Evolutionary conservation across 1,140 invertebrate genomes (phyloP), one percentile per base, ranked within the genome.

Genomic region (Ectropis grisescens): DNA sequence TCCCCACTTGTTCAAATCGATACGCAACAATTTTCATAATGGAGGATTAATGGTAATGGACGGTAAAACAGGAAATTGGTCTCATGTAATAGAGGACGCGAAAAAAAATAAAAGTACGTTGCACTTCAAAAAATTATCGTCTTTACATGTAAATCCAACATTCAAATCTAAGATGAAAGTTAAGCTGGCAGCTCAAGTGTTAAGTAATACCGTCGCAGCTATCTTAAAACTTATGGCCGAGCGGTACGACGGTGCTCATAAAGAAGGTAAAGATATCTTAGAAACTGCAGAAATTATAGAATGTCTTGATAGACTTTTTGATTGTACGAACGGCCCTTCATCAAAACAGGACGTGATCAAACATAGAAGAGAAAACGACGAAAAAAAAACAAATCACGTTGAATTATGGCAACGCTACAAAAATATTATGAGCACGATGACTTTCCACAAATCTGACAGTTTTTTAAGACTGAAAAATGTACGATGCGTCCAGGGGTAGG

Each of bases 21-120:
- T 19, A 19, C 3, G 16, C 32, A 48, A 43, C 10, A 39, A 39
- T 33, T 48, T 48, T 37, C 25, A 13, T 2, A 2, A 39, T 11
- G 33, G 23, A 13, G 46, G 46, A 13, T 8, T 19, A 8, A 4
- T 19, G 16, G 16, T 30, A 2, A 16, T 37, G 8, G 19, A 36
- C 15, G n/a, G 12, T 13, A 39, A 40, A 33, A 28, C 6, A 11
- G 42, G 22, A 3, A 25, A 35, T 11, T 45, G 32, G 42, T n/a
- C 5, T 11, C 36, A 19, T 19, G 3, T 19, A 19, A 8, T 19
- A 8, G 8, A 19, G 8, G 3, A 4, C 3, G 8, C 8, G 8
- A 14, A 15, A 16, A 19, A 37, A 24, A 25, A 3, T 8, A 19
- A 8, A 19, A n/a, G 16, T 19, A 19, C 16, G 16, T 26, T 22